Conservation (phyloP, 1,140 invertebrate species). For the Thrips palmi region DNA sequence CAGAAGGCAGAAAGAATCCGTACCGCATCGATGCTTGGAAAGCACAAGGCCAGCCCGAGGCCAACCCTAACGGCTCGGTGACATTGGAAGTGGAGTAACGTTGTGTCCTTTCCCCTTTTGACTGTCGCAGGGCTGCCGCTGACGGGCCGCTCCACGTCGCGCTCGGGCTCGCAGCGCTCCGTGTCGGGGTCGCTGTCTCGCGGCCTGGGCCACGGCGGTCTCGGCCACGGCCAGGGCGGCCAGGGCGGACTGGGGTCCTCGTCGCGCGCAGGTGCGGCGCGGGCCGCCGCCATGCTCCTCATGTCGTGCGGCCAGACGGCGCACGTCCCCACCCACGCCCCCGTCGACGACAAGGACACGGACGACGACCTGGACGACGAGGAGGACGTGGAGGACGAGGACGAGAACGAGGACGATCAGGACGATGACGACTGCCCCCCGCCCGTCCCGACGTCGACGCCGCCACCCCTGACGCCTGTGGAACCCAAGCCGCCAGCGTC, state of each 20-base stretch:
- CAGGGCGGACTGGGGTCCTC: slow-evolving; percentile 44
- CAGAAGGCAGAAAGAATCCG: too few species aligned
- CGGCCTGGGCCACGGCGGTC: slow-evolving; percentile 34
- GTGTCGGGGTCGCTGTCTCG: slow-evolving; percentile 22
- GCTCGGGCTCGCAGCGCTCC: background rate
- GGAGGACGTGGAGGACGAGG: slow-evolving; percentile 29
- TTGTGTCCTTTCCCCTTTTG: background rate
- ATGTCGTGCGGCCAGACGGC: slow-evolving; percentile 62
- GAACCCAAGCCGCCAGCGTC: too few species aligned
- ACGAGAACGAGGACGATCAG: slow-evolving; percentile 28
- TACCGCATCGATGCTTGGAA: too few species aligned
- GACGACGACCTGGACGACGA: slow-evolving; percentile 28
- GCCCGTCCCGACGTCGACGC: background rate
- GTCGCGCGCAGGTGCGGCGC: slow-evolving; percentile 71
- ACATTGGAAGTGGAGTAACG: background rate
- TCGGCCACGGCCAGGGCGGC: slow-evolving; percentile 33
- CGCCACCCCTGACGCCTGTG: too few species aligned
- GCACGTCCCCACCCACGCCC: slow-evolving; percentile 26
- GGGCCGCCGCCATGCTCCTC: slow-evolving; percentile 75
- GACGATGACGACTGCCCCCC: slow-evolving; percentile 18
- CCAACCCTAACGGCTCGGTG: slow-evolving; percentile 42
- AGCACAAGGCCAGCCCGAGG: too few species aligned
- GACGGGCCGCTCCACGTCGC: background rate
- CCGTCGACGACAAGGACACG: slow-evolving; percentile 29
- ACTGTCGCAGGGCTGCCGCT: background rate